These are phyloP conservation scores for Enhydra lutris DNA, from an alignment of 2,113 vertebrate genomes.

Conservation along the genomic window DNA sequence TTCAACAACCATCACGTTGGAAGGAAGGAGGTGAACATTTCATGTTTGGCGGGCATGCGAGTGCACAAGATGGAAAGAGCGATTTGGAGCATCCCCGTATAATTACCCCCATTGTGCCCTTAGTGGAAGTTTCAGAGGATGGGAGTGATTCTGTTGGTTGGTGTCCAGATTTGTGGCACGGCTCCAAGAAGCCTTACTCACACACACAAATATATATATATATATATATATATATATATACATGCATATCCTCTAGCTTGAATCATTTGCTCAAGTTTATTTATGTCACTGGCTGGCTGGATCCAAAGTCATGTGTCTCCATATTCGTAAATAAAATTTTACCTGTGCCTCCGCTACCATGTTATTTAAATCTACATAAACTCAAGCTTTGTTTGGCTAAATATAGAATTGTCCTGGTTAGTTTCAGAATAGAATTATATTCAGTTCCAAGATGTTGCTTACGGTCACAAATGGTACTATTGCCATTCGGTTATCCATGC, in stretches of 20 bases:
- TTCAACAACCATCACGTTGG: conserved; percentile 96
- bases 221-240: conserved; percentile 44
- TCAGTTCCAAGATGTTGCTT: not conserved
- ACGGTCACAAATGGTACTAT: not conserved
- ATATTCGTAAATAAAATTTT: conserved; percentile 80
- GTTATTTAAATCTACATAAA: conserved; percentile 31
- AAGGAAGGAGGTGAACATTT: conserved; percentile 85
- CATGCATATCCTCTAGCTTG: conserved; percentile 80
- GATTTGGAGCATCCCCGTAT: conserved; percentile 79
- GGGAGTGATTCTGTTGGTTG: conserved; percentile 82
- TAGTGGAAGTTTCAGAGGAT: conserved; percentile 79
- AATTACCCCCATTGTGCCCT: conserved; percentile 91
- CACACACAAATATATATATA: conserved; percentile 33
- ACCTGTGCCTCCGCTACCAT: conserved; percentile 55
- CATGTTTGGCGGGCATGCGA: conserved; percentile 87
- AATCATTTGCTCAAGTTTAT: conserved; percentile 83
- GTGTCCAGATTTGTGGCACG: conserved; percentile 79
- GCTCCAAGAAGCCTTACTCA: conserved; percentile 76
- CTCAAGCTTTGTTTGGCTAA: not conserved
- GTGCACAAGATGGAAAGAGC: conserved; percentile 83
- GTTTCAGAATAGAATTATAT: not conserved
- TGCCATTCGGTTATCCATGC: not conserved
- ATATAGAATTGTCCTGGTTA: not conserved
- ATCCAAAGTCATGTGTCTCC: conserved; percentile 79
- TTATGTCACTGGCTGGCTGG: conserved; percentile 82